Evolutionary conservation across 2,113 vertebrate species (phyloP).

Genomic region (Turnix velox): DNA sequence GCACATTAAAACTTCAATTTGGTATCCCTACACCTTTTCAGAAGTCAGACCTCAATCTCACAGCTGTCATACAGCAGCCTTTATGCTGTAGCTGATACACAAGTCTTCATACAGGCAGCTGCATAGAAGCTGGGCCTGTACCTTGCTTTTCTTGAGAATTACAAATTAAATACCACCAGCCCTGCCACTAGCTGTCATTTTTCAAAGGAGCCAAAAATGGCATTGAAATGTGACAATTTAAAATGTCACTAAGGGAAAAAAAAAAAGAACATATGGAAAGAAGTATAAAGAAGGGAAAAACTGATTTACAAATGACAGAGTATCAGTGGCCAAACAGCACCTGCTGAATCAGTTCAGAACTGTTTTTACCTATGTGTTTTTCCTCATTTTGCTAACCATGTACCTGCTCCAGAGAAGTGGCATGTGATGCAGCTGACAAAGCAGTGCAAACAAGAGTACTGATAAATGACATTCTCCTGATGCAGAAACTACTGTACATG

Average conservation of each 20-base stretch:
- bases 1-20: not conserved
- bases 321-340: not conserved
- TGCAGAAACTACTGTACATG: not conserved
- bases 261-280: not conserved
- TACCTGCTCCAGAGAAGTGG: not conserved
- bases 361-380: not conserved
- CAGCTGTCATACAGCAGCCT: not conserved
- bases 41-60: not conserved
- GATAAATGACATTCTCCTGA: not conserved
- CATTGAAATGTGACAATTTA: not conserved
- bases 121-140: not conserved
- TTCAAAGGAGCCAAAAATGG: not conserved
- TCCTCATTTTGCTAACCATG: not conserved
- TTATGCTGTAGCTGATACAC: not conserved
- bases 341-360: not conserved
- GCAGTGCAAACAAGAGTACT: not conserved
- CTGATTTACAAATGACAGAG: not conserved
- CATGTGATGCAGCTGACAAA: not conserved
- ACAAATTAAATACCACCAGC: not conserved
- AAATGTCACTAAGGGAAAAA: not conserved
- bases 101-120: fast-evolving
- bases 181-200: not conserved
- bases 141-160: not conserved
- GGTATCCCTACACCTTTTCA: not conserved
- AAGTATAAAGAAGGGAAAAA: not conserved